phyloP scores from a whole-genome alignment of 1,140 invertebrate genomes.

The Plectrocnemia conspersa region DNA sequence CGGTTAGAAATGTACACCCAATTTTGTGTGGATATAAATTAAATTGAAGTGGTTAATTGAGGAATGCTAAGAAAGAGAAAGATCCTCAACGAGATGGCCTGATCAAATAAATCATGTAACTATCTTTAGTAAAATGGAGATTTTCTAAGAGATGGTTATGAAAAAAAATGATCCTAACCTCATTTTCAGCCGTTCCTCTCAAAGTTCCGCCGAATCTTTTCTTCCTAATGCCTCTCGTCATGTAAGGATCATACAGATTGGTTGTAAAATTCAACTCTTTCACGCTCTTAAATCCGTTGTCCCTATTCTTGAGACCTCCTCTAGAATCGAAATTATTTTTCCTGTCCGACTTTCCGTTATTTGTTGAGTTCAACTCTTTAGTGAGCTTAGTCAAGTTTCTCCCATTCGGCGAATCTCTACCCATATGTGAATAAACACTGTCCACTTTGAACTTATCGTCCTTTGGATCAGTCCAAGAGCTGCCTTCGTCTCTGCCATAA shows the following conservation, averaged over 20 bases:
- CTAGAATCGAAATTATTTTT: constrained; percentile 26
- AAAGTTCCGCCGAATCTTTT: constrained; percentile 18
- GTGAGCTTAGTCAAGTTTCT: neutral
- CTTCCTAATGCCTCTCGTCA: constrained; percentile 20
- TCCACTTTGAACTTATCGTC: constrained; percentile 21
- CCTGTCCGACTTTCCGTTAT: neutral
- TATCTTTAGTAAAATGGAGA: no score
- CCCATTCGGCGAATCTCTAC: constrained; percentile 7
- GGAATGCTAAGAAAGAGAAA: no score
- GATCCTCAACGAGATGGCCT: no score
- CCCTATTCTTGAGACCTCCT: constrained; percentile 9
- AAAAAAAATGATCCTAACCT: constrained; percentile 16
- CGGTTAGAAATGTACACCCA: no score
- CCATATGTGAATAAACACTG: constrained; percentile 15
- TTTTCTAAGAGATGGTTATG: neutral
- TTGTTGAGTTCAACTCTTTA: constrained; percentile 21
- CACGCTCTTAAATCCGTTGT: constrained; percentile 7
- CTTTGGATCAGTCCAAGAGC: constrained; percentile 20
- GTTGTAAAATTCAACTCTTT: constrained; percentile 16
- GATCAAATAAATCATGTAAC: no score
- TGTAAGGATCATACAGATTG: constrained; percentile 22
- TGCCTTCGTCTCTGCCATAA: constrained; percentile 3
- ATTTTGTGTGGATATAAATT: no score
- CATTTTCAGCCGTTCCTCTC: constrained; percentile 22
- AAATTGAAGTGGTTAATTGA: no score